phyloP scores from a whole-genome alignment of 2,797 vertebrate genomes.

The Acrossocheilus wenchowensis region DNA sequence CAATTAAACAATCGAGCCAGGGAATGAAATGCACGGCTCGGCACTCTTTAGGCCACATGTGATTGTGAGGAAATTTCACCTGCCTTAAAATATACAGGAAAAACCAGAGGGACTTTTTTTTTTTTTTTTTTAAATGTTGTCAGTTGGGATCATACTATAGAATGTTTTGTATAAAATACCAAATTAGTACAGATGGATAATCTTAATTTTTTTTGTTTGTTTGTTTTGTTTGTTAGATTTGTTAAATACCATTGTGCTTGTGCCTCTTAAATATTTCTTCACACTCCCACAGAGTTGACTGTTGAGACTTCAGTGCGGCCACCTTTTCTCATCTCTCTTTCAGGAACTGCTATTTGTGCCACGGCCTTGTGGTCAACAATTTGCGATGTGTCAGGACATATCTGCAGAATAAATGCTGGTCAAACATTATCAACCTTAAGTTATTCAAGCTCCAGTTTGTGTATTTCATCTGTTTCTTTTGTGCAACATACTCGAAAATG shows the following conservation, averaged over 20 bases:
- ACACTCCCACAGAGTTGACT: not conserved
- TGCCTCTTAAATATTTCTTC: not conserved
- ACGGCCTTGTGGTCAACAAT: not conserved
- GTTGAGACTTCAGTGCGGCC: not conserved
- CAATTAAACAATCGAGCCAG: slow-evolving; percentile 28
- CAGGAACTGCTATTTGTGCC: slow-evolving; percentile 7
- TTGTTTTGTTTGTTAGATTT: not conserved
- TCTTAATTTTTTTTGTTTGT: not conserved
- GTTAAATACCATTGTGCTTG: not conserved
- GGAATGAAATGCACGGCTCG: not conserved
- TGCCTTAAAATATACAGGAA: not conserved
- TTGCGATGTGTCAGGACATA: slow-evolving; percentile 14
- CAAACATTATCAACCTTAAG: not conserved
- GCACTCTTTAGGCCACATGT: not conserved
- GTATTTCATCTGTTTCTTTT: not conserved
- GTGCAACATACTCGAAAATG: not conserved
- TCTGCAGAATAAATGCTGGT: slow-evolving; percentile 29
- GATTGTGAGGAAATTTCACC: not conserved
- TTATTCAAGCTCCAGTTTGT: not conserved
- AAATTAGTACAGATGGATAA: not conserved
- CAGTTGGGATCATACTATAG: not conserved
- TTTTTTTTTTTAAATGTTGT: not conserved
- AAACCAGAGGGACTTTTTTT: not conserved
- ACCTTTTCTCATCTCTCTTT: not conserved
- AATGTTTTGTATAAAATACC: not conserved